Conservation (phyloP, 2,888 invertebrate species). For the Brachypterus glaber region DNA sequence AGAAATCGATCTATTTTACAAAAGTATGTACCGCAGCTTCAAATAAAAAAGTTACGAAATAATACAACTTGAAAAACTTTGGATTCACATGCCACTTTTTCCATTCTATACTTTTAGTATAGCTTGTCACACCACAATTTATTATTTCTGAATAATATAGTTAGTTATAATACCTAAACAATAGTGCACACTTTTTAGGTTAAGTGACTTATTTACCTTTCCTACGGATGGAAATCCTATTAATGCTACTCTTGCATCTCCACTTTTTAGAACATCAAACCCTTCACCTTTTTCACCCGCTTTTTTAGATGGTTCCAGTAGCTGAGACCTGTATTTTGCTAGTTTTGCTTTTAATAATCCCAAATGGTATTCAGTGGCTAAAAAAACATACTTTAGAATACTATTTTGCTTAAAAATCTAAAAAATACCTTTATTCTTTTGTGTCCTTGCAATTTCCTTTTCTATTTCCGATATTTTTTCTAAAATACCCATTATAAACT, state of each 20-base stretch:
- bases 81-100: too few species aligned
- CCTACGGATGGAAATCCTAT: conserved; percentile 99
- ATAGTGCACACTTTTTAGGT: background rate
- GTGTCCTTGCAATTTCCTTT: conserved; percentile 94
- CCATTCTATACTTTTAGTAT: too few species aligned
- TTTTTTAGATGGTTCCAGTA: conserved; percentile 91
- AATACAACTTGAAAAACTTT: too few species aligned
- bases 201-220: conserved; percentile 69
- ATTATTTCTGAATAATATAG: too few species aligned
- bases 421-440: conserved; percentile 91
- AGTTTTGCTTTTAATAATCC: conserved; percentile 94
- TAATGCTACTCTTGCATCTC: conserved; percentile 94
- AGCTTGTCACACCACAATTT: too few species aligned
- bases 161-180: background rate
- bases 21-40: too few species aligned
- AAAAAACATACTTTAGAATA: conserved; percentile 26
- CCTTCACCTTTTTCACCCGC: conserved; percentile 86
- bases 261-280: conserved; percentile 98
- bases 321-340: conserved; percentile 88
- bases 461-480: conserved; percentile 99
- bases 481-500: conserved; percentile 99
- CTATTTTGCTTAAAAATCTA: background rate
- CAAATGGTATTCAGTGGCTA: conserved; percentile 98
- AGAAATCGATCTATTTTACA: too few species aligned
- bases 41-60: too few species aligned